Percentiles rank a stretch among this genome's conserved stretches.
phyloP scores from a whole-genome alignment of 2,797 vertebrate genomes.

The Urosaurus nigricauda region DNA sequence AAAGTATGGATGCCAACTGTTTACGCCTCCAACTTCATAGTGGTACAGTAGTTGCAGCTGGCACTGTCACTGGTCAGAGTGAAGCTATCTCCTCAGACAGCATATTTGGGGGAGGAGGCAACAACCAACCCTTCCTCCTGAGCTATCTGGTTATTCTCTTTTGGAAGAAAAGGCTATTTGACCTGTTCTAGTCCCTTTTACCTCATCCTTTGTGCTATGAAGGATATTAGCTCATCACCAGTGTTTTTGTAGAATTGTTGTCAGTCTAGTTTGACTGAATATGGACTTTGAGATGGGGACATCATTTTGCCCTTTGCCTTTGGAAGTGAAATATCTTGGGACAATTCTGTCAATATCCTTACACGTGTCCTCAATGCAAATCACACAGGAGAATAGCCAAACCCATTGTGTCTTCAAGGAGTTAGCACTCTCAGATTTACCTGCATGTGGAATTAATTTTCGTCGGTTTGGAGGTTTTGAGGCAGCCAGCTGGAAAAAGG shows the following conservation, averaged over 20 bases:
- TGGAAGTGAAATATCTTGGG: neutral
- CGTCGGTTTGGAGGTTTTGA: slow-evolving; percentile 78
- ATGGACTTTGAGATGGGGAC: neutral
- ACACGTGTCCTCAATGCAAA: neutral
- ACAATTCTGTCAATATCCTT: neutral
- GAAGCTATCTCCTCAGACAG: neutral
- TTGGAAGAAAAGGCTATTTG: neutral
- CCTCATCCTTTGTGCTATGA: neutral
- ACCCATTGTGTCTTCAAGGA: neutral
- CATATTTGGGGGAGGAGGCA: neutral
- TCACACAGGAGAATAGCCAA: neutral
- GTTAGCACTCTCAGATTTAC: slow-evolving; percentile 71
- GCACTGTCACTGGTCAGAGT: neutral
- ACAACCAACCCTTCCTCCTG: neutral
- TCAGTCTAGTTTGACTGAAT: neutral
- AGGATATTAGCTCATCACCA: neutral
- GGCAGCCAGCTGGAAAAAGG: slow-evolving; percentile 88
- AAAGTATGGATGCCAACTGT: no score
- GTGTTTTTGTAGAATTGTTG: neutral
- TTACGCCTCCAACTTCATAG: no score
- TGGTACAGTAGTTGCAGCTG: no score
- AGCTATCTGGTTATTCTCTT: neutral
- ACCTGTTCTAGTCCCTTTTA: neutral
- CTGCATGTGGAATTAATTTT: slow-evolving; percentile 81
- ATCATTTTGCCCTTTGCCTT: neutral